phyloP scores from a whole-genome alignment of 2,113 vertebrate genomes.

The Tympanuchus pallidicinctus region DNA sequence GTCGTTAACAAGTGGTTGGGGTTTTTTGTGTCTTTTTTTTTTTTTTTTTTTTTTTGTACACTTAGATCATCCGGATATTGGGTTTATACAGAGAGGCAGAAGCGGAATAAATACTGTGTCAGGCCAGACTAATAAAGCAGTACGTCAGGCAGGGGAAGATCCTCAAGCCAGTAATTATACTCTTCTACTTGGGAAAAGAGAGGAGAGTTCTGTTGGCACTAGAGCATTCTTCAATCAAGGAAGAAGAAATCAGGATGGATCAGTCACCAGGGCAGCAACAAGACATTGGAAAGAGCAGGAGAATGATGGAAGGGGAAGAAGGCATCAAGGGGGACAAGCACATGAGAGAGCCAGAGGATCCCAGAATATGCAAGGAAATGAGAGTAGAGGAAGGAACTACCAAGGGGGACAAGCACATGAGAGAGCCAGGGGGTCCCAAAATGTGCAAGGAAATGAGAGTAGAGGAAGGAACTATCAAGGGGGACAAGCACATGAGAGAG shows the following conservation, averaged over 20 bases:
- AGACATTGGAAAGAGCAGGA: slow-evolving; percentile 51
- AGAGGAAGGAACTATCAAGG: not conserved
- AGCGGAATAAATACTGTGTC: slow-evolving; percentile 32
- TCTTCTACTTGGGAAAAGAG: slow-evolving; percentile 30
- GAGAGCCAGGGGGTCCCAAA: no score
- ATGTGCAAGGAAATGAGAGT: not conserved
- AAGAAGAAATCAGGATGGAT: slow-evolving; percentile 48
- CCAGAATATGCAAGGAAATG: not conserved
- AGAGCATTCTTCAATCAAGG: slow-evolving; percentile 32
- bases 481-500: not conserved
- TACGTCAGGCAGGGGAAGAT: not conserved
- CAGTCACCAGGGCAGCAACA: slow-evolving; percentile 28
- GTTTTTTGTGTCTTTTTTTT: no score
- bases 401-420: no score
- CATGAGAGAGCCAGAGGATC: not conserved
- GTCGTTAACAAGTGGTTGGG: not conserved
- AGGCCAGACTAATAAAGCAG: not conserved
- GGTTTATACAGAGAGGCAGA: slow-evolving; percentile 33
- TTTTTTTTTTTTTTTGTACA: not conserved
- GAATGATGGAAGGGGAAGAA: slow-evolving; percentile 33
- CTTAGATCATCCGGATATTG: not conserved
- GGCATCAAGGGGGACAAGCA: not conserved
- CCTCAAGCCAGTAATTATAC: not conserved
- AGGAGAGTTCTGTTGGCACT: slow-evolving; percentile 22
- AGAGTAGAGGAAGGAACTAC: not conserved